Evolutionary conservation across 2,888 invertebrate species (phyloP), one percentile per base, ranked within the genome.

Genomic region (Odontomyia ornata): DNA sequence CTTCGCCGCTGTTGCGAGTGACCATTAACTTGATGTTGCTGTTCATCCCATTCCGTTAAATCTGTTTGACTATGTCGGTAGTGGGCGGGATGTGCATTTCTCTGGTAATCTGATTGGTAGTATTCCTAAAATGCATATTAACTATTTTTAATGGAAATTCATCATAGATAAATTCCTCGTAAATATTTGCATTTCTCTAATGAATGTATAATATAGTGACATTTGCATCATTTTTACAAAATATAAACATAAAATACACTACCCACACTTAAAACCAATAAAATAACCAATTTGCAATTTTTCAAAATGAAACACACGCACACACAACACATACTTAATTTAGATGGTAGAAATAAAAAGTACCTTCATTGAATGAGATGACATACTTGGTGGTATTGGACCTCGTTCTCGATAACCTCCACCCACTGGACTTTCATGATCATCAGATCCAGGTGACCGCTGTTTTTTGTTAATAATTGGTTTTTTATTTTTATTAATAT

Each of bases 341-440:
- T 36, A 36, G 36, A 9, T 36, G 36, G 36, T 81, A 73, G 81
- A 76, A 15, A 47, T 15, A 69, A 36, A 57, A 67, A 82, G 81
- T 87, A 92, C 93, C 92, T 92, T 92, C 84, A 93, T 91, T 82
- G 91, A 92, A 83, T 91, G 92, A 81, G 91, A 89, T 79, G 92
- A 93, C 83, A 91, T 90, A 83, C 92, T 92, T 84, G 91, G 91
- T 77, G 91, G 89, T 82, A 93, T 87, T 81, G 85, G 86, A 80
- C 90, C 87, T 82, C 84, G 86, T 86, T 87, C 89, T 86, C 88
- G 89, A 81, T 87, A 89, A 80, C 87, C 87, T 79, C 82, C 83
- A 80, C 84, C 85, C 76, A 79, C 79, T 77, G 86, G 84, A 82
- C 87, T 85, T 80, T 87, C 87, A 82, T 89, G 89, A 82, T 89